Percentiles rank a stretch among this genome's conserved stretches.
These are phyloP conservation scores for Actinia equina DNA, from an alignment of 64 coral and sea anemone genomes.

Conservation along the genomic window DNA sequence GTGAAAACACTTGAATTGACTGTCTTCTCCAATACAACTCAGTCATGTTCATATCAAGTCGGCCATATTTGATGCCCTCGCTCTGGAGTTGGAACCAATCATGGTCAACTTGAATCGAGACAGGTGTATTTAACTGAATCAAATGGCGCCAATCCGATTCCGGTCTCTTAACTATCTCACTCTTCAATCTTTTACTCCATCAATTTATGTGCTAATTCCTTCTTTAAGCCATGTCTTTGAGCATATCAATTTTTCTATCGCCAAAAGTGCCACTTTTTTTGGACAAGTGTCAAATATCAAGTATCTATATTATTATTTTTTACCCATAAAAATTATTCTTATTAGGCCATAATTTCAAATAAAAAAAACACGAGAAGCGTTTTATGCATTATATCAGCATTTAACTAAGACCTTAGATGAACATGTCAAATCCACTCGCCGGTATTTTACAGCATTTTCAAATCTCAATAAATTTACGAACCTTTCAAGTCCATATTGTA, in stretches of 20 bases:
- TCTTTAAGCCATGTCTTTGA: neutral
- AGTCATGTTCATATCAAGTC: neutral
- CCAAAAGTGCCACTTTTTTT: too few relatives aligned
- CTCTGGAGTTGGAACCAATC: neutral
- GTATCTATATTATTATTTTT: neutral
- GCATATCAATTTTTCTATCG: neutral
- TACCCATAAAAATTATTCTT: neutral
- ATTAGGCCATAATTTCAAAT: neutral
- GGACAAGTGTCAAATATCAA: neutral
- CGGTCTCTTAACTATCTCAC: neutral
- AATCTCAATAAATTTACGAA: neutral
- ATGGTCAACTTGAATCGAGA: neutral
- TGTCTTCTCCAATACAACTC: constrained; percentile 7
- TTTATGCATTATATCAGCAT: neutral
- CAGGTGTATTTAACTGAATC: neutral
- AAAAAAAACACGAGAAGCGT: neutral
- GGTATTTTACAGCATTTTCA: neutral
- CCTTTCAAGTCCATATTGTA: neutral
- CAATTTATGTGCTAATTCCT: neutral
- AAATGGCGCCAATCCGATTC: neutral
- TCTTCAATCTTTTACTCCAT: neutral
- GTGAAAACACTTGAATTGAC: neutral
- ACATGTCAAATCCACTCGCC: neutral
- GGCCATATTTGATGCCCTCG: constrained; percentile 13
- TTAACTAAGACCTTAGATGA: too few relatives aligned